These are phyloP conservation scores for Marronus borbonicus DNA, from an alignment of 2,888 invertebrate species.

Conservation along the genomic window DNA sequence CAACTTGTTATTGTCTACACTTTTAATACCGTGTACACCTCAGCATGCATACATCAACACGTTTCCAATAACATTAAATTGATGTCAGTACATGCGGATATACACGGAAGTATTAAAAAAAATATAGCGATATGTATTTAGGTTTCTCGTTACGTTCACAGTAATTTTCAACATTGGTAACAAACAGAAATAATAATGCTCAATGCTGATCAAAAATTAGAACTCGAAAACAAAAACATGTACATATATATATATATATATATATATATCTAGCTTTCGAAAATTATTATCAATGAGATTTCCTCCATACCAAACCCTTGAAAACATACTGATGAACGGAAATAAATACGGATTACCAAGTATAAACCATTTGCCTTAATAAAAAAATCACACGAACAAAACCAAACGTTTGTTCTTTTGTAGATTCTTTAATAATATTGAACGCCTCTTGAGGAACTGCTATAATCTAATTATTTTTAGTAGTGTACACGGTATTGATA, in stretches of 20 bases:
- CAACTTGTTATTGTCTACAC: conserved; percentile 68
- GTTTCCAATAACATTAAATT: conserved; percentile 32
- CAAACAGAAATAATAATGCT: conserved; percentile 18
- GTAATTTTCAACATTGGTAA: conserved; percentile 47
- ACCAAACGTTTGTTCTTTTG: too few relatives aligned
- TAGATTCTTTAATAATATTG: too few relatives aligned
- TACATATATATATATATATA: neutral
- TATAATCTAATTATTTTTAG: too few relatives aligned
- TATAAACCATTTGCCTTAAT: too few relatives aligned
- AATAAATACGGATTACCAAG: too few relatives aligned
- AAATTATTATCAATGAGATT: conserved; percentile 1
- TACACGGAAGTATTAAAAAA: conserved; percentile 50
- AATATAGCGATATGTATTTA: conserved; percentile 59
- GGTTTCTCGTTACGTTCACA: conserved; percentile 50
- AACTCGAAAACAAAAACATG: conserved; percentile 12
- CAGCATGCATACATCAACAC: conserved; percentile 35
- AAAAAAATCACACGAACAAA: too few relatives aligned
- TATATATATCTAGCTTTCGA: neutral
- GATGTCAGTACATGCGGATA: conserved; percentile 35
- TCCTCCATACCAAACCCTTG: neutral
- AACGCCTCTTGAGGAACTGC: too few relatives aligned
- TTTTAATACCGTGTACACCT: conserved; percentile 59
- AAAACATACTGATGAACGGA: neutral
- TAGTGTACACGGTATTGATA: too few relatives aligned
- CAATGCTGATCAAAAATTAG: neutral